Conservation (phyloP, 2,113 vertebrate species). For the Sapayoa aenigma region DNA sequence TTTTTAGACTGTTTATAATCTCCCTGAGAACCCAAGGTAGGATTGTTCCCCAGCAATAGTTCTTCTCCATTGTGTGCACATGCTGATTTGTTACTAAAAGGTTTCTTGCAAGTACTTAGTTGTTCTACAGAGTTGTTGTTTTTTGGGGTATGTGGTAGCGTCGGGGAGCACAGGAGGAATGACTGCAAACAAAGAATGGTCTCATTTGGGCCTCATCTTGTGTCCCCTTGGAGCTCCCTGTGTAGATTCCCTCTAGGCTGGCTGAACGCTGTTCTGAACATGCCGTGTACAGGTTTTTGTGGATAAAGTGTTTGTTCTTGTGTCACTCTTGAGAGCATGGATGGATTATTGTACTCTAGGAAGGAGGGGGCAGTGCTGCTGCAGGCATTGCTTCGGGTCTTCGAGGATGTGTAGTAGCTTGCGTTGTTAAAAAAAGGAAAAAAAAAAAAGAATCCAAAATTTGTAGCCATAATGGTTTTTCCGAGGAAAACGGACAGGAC, state of each 20-base stretch:
- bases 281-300: slow-evolving; percentile 65
- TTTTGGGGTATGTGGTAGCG: slow-evolving; percentile 48
- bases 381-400: slow-evolving; percentile 47
- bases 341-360: slow-evolving; percentile 53
- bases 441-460: neutral
- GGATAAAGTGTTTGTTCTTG: slow-evolving; percentile 63
- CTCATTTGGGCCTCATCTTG: neutral
- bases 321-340: slow-evolving; percentile 63
- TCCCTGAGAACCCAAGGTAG: slow-evolving; percentile 28
- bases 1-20: slow-evolving; percentile 45
- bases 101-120: slow-evolving; percentile 64
- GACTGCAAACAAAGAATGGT: neutral
- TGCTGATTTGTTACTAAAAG: slow-evolving; percentile 60
- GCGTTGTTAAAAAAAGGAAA: neutral
- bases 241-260: slow-evolving; percentile 52
- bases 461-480: slow-evolving; percentile 48
- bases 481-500: slow-evolving; percentile 1
- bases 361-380: slow-evolving; percentile 43
- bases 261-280: slow-evolving; percentile 44
- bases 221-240: slow-evolving; percentile 30
- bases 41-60: slow-evolving; percentile 45
- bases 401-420: slow-evolving; percentile 56
- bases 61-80: slow-evolving; percentile 58
- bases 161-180: slow-evolving; percentile 7
- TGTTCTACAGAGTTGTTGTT: slow-evolving; percentile 54